These are phyloP conservation scores for Heliocidaris erythrogramma DNA, from an alignment of 35 echinoderm and acorn worm species.

Conservation along the genomic window DNA sequence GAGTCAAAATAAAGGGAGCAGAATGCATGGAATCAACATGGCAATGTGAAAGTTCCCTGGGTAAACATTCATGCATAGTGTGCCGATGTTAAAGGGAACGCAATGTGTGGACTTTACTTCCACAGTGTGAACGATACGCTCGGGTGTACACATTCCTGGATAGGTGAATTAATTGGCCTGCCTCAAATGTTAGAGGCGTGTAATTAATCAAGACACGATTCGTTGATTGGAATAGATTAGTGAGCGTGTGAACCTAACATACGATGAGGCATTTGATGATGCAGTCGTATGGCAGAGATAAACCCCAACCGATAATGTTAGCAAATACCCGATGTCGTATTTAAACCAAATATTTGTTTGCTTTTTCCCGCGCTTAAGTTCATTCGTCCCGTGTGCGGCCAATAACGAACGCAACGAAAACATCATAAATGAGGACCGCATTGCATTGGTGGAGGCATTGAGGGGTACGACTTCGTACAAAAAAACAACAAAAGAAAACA, in stretches of 20 bases:
- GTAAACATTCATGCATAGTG: background rate
- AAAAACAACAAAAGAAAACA: background rate
- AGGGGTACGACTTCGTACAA: background rate
- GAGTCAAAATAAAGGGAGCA: no score
- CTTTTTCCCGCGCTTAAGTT: background rate
- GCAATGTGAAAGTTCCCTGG: background rate
- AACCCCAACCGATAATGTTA: background rate
- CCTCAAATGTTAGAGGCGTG: background rate
- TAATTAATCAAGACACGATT: background rate
- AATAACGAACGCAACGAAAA: background rate
- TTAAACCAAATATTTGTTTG: background rate
- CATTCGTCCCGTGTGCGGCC: background rate
- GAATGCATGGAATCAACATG: background rate
- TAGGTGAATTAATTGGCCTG: background rate
- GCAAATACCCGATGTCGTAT: background rate
- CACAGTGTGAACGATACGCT: background rate
- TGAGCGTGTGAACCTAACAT: background rate
- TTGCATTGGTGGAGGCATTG: background rate
- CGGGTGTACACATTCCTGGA: background rate
- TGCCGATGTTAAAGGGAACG: no score
- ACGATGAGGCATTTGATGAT: background rate
- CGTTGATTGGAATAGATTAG: background rate
- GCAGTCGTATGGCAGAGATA: background rate
- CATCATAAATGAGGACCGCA: constrained; percentile 1
- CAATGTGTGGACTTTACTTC: background rate